Evolutionary conservation across 2,113 vertebrate genomes (phyloP).

Genomic region (Elephantulus edwardii): DNA sequence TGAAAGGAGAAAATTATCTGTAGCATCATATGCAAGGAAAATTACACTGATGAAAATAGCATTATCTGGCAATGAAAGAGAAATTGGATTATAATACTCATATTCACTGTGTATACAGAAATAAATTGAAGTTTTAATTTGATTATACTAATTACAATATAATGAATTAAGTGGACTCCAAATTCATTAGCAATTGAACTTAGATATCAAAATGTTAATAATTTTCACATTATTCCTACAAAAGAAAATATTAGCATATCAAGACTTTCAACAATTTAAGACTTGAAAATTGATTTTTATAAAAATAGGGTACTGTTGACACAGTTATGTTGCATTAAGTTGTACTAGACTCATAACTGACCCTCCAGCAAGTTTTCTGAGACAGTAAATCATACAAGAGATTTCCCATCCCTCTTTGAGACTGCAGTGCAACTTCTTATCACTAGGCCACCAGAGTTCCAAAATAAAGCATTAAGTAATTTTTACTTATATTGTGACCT

Average conservation of each 20-base stretch:
- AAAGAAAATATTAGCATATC: slow-evolving; percentile 61
- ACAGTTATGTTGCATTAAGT: no score
- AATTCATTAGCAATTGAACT: slow-evolving; percentile 77
- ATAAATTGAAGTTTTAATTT: slow-evolving; percentile 79
- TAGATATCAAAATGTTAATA: slow-evolving; percentile 67
- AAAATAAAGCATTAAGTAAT: no score
- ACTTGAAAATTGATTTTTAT: slow-evolving; percentile 54
- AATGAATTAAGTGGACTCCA: slow-evolving; percentile 72
- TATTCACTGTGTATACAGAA: slow-evolving; percentile 69
- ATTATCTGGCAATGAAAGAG: slow-evolving; percentile 70
- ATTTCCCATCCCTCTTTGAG: no score
- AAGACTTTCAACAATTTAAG: slow-evolving; percentile 51
- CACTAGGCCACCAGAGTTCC: no score
- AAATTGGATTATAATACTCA: slow-evolving; percentile 77
- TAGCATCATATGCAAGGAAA: neutral
- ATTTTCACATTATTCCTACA: slow-evolving; percentile 70
- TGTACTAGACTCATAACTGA: no score
- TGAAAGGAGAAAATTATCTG: neutral
- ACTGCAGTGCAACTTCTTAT: no score
- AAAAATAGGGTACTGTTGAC: no score
- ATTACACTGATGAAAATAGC: slow-evolving; percentile 44
- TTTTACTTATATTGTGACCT: no score
- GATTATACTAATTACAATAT: slow-evolving; percentile 76
- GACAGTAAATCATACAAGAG: no score
- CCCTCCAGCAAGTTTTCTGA: no score